Percentiles rank a stretch among this genome's conserved stretches.
Evolutionary conservation across 2,888 invertebrate species (phyloP).

Genomic region (Caenorhabditis angaria): DNA sequence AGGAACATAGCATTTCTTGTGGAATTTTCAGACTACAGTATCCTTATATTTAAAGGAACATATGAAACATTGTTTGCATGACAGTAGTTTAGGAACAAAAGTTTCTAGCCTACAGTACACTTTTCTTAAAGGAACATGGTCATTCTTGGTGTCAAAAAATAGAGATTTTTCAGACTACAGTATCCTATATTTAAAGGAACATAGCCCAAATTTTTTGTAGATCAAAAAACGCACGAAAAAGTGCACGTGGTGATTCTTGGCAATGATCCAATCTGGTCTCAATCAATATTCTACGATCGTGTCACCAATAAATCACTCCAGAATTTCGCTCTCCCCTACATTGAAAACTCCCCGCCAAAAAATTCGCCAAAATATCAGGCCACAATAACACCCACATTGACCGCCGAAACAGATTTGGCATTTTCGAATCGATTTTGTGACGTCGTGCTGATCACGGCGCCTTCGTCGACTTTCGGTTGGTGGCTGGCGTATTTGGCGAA

Average conservation of each 20-base stretch:
- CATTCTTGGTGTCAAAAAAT: background rate
- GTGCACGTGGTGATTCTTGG: constrained; percentile 39
- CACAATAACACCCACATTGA: constrained; percentile 36
- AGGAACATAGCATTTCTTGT: too few species aligned
- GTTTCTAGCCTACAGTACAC: too few species aligned
- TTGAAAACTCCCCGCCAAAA: background rate
- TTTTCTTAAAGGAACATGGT: too few species aligned
- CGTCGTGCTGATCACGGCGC: constrained; percentile 45
- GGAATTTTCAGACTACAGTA: too few species aligned
- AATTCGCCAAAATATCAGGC: constrained; percentile 15
- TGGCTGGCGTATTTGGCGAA: constrained; percentile 49
- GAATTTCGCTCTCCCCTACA: background rate
- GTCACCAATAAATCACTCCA: background rate
- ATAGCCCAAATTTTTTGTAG: constrained; percentile 5
- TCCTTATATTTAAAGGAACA: too few species aligned
- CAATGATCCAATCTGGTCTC: constrained; percentile 40
- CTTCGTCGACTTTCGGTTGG: constrained; percentile 50
- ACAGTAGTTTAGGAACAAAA: too few species aligned
- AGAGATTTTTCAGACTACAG: too few species aligned
- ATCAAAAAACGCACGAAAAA: constrained; percentile 15
- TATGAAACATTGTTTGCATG: too few species aligned
- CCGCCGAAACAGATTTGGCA: constrained; percentile 42
- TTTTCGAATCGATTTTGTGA: constrained; percentile 42
- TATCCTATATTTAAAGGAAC: too few species aligned
- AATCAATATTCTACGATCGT: constrained; percentile 35